Conservation (phyloP, 2,113 vertebrate species). For the Vicugna pacos region DNA sequence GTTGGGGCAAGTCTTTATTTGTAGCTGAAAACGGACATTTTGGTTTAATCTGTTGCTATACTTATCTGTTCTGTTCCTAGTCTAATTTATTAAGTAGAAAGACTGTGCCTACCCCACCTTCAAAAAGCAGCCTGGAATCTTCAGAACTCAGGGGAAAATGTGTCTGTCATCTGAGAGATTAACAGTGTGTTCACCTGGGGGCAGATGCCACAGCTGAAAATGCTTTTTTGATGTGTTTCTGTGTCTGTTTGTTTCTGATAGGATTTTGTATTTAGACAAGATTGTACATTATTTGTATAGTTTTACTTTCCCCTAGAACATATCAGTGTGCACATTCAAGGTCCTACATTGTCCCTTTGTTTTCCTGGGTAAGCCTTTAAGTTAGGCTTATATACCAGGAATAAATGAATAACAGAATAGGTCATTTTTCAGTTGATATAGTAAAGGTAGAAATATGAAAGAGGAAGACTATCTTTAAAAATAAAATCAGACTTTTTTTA, state of each 20-base stretch:
- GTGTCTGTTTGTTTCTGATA: not conserved
- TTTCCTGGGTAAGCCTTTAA: not conserved
- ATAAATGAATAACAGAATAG: not conserved
- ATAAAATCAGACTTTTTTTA: not conserved
- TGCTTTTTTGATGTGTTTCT: not conserved
- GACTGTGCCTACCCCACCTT: not conserved
- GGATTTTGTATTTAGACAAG: not conserved
- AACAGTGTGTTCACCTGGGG: not conserved
- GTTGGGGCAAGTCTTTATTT: slow-evolving; percentile 60
- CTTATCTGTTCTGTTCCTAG: not conserved
- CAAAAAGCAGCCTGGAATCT: not conserved
- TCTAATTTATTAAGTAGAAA: slow-evolving; percentile 24
- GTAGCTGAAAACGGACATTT: slow-evolving; percentile 41
- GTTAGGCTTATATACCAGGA: not conserved
- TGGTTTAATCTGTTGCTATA: slow-evolving; percentile 12
- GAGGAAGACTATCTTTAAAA: not conserved
- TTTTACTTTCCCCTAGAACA: not conserved
- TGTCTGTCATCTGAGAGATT: not conserved
- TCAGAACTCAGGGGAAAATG: not conserved
- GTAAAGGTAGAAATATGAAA: not conserved
- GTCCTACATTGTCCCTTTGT: not conserved
- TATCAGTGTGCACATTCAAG: not conserved
- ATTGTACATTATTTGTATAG: not conserved
- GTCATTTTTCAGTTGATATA: not conserved
- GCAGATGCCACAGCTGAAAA: not conserved